Evolutionary conservation across 2,888 invertebrate species (phyloP).

Genomic region (Limnephilus rhombicus): DNA sequence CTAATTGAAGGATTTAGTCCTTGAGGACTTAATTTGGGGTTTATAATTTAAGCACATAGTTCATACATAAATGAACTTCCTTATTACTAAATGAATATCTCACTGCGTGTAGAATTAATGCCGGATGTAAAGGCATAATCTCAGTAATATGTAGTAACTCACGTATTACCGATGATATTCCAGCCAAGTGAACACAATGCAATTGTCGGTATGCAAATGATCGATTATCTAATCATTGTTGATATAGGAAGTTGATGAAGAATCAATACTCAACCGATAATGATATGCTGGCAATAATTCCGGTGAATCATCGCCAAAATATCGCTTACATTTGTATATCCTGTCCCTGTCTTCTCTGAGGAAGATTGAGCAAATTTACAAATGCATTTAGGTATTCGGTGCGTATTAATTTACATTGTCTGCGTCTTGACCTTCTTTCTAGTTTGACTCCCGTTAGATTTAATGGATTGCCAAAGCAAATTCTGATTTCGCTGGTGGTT

Average conservation of each 20-base stretch:
- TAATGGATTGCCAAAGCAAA: too few relatives aligned
- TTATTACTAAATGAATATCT: not conserved
- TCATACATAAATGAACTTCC: not conserved
- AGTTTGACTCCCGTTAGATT: too few relatives aligned
- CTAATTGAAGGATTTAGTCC: not conserved
- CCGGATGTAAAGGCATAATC: not conserved
- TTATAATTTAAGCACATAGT: too few relatives aligned
- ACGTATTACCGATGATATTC: not conserved
- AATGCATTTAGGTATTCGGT: too few relatives aligned
- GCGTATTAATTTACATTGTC: too few relatives aligned
- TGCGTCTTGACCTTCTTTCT: too few relatives aligned
- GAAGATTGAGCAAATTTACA: too few relatives aligned
- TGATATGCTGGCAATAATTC: not conserved
- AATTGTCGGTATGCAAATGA: not conserved
- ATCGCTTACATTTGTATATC: too few relatives aligned
- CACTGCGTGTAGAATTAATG: not conserved
- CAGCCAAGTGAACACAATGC: not conserved
- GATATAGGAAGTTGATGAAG: not conserved
- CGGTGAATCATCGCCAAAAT: not conserved
- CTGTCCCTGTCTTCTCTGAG: too few relatives aligned
- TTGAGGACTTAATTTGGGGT: not conserved
- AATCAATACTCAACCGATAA: not conserved
- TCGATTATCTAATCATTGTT: not conserved
- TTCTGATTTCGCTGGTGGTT: too few relatives aligned
- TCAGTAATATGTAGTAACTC: not conserved